Percentiles rank a stretch among this genome's conserved stretches.
These are phyloP conservation scores for Darevskia mixta DNA, from an alignment of 2,797 vertebrate genomes.

Conservation along the genomic window DNA sequence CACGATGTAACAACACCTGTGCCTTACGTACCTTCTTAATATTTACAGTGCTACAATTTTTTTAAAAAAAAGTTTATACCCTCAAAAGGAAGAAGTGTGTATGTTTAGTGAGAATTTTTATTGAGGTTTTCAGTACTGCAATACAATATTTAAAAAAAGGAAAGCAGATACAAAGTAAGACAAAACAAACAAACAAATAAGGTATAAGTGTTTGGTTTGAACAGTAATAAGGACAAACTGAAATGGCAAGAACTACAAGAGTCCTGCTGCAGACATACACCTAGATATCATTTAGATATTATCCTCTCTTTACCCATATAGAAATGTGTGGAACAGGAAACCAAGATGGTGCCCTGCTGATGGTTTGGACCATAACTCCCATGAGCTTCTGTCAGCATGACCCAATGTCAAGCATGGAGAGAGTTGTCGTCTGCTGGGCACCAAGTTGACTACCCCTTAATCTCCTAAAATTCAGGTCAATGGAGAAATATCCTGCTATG, in stretches of 20 bases:
- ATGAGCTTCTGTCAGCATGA: too few species aligned
- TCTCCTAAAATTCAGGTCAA: conserved; percentile 31
- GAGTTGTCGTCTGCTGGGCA: too few species aligned
- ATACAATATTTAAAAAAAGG: too few species aligned
- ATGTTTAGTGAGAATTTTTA: too few species aligned
- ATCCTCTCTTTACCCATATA: conserved; percentile 14
- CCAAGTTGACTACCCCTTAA: not conserved
- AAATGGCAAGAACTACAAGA: not conserved
- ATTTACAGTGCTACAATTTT: not conserved
- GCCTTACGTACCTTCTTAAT: not conserved
- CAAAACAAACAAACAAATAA: too few species aligned
- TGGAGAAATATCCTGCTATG: conserved; percentile 24
- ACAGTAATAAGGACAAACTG: not conserved
- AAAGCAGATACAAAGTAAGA: too few species aligned
- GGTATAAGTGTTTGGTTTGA: too few species aligned
- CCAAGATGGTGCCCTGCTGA: not conserved
- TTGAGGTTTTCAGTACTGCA: too few species aligned
- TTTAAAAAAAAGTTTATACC: not conserved
- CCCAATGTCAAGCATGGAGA: too few species aligned
- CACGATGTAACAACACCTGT: not conserved
- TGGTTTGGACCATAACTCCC: too few species aligned
- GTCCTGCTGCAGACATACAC: not conserved
- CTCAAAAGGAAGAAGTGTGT: not conserved
- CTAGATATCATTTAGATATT: not conserved
- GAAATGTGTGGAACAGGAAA: not conserved